Evolutionary conservation across 2,113 vertebrate species (phyloP), one percentile per base, ranked within the genome.

Genomic region (Colossoma macropomum): DNA sequence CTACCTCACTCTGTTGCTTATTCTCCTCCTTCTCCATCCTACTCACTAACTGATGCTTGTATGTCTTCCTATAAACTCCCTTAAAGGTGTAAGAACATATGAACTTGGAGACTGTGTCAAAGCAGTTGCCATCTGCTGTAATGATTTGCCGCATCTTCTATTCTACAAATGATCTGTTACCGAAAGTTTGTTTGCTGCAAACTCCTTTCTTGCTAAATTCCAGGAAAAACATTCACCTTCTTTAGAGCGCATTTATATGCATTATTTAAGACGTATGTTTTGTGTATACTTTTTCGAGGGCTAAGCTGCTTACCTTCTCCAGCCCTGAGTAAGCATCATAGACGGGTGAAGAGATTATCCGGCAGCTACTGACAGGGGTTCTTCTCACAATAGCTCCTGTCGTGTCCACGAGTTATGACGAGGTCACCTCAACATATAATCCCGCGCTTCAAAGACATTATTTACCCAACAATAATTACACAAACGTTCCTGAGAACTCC

Each of bases 261-360:
- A 66, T 41, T 66, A 75, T 66, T 75, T 52, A 15, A 62, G 59
- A 56, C n/a, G 21, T 25, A 75, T 75, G 45, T 75, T 63, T 54
- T 52, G 60, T 54, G 71, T 32, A 62, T 52, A 65, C 19, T 65
- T 81, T 75, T 73, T 17, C 2, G 13, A 81, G 62, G 50, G 80
- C 60, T 81, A 66, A 75, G 71, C 41, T 25, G 34, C 79, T 81
- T 81, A 81, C 62, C 50, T 74, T 74, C 38, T 75, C 52, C 30
- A 75, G 41, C 27, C 45, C 50, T n/a, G 60, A 75, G 71, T 81
- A 81, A 66, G 69, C 45, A 75, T 25, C 60, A 41, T 60, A 25
- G 60, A 81, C 41, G 25, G 30, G 71, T 75, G 45, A 81, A 73
- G 38, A 74, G 80, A 81, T 81, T 75, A 81, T 81, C 48, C 80